These are phyloP conservation scores for Xenopus borealis DNA, from an alignment of 2,113 vertebrate genomes.

Conservation along the genomic window DNA sequence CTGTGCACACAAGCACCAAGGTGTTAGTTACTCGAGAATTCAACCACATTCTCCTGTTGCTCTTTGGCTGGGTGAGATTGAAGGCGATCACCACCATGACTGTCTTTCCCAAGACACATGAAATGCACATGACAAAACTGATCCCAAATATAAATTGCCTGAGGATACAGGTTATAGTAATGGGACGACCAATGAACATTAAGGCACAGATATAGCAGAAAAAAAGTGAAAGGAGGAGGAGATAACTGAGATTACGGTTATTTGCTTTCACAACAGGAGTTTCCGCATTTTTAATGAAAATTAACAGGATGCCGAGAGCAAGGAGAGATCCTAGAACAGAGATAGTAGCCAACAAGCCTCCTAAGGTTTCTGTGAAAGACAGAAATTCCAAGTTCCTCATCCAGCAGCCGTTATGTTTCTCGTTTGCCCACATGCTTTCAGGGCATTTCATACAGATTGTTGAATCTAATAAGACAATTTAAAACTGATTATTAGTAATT, in stretches of 20 bases:
- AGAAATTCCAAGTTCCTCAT: slow-evolving; percentile 54
- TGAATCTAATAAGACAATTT: slow-evolving; percentile 49
- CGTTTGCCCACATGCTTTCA: slow-evolving; percentile 52
- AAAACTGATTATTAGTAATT: not conserved
- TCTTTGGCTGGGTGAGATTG: slow-evolving; percentile 19
- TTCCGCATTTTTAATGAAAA: slow-evolving; percentile 51
- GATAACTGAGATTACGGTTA: slow-evolving; percentile 23
- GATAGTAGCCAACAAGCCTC: slow-evolving; percentile 35
- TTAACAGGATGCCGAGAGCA: slow-evolving; percentile 34
- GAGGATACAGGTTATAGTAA: slow-evolving; percentile 5
- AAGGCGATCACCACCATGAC: slow-evolving; percentile 30
- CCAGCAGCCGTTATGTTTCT: slow-evolving; percentile 44
- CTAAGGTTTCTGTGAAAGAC: slow-evolving; percentile 51
- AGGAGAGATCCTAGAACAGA: slow-evolving; percentile 47
- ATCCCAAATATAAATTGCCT: slow-evolving; percentile 29
- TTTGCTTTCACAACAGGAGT: slow-evolving; percentile 48
- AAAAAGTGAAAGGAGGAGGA: slow-evolving; percentile 8
- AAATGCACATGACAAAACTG: slow-evolving; percentile 17
- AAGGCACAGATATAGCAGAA: slow-evolving; percentile 27
- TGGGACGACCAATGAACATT: slow-evolving; percentile 25
- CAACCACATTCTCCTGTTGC: slow-evolving; percentile 8
- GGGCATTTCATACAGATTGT: slow-evolving; percentile 50
- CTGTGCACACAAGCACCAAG: not conserved
- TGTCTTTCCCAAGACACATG: slow-evolving; percentile 31
- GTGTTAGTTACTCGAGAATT: slow-evolving; percentile 1